Evolutionary conservation across 1,140 invertebrate genomes (phyloP).

Genomic region (Phenacoccus solenopsis): DNA sequence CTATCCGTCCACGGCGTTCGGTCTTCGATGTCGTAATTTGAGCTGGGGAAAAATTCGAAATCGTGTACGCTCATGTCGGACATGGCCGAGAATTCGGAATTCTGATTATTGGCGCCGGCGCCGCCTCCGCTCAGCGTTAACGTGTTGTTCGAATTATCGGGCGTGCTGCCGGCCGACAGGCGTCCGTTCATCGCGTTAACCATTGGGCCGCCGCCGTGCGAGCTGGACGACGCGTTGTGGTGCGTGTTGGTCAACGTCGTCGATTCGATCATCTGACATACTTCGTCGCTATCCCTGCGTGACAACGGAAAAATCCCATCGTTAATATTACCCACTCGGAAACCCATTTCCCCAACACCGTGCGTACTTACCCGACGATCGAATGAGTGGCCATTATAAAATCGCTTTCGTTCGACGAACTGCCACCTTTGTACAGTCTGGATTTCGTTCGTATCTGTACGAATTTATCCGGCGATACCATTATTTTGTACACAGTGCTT

Average conservation of each 20-base stretch:
- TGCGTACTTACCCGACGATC: conserved; percentile 49
- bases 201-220: conserved; percentile 11
- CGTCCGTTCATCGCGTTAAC: background rate
- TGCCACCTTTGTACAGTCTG: conserved; percentile 55
- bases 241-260: background rate
- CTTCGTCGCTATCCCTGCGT: background rate
- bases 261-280: background rate
- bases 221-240: background rate
- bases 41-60: conserved; percentile 15
- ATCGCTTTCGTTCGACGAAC: conserved; percentile 45
- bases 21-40: conserved; percentile 4
- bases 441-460: conserved; percentile 79
- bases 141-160: background rate
- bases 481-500: conserved; percentile 63
- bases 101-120: background rate
- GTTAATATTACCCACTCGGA: background rate
- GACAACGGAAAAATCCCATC: background rate
- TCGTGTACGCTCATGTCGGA: background rate
- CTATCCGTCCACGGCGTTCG: conserved; percentile 30
- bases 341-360: background rate
- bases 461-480: conserved; percentile 58
- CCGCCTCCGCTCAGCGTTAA: too few relatives aligned
- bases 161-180: conserved; percentile 10
- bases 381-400: conserved; percentile 88
- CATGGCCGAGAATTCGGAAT: background rate